Conservation (phyloP, 2,113 vertebrate species). For the Periophthalmodon schlosseri region DNA sequence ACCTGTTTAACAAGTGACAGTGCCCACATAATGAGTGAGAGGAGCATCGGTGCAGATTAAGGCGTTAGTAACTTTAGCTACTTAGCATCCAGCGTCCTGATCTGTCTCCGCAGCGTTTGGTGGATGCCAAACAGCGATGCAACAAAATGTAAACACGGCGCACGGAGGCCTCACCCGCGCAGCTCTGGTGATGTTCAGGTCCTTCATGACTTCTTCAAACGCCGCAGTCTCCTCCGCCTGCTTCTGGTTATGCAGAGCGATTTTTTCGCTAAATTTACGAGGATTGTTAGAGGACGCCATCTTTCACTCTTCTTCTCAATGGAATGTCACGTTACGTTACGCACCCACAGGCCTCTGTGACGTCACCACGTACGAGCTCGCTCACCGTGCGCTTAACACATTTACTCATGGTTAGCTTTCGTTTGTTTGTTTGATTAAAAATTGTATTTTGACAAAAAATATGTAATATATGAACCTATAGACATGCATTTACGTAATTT, state of each 20-base stretch:
- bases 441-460: background rate
- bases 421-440: too few species aligned
- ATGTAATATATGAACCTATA: too few species aligned
- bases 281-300: constrained; percentile 98
- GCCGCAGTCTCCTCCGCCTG: constrained; percentile 95
- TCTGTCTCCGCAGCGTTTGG: constrained; percentile 52
- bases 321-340: constrained; percentile 82
- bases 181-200: constrained; percentile 91
- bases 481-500: too few species aligned
- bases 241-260: constrained; percentile 94
- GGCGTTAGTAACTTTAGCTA: constrained; percentile 36
- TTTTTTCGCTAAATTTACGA: constrained; percentile 98
- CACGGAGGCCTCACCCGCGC: constrained; percentile 84
- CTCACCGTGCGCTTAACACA: background rate
- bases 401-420: background rate
- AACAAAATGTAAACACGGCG: constrained; percentile 32
- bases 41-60: background rate
- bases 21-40: background rate
- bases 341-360: constrained; percentile 56
- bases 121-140: constrained; percentile 54
- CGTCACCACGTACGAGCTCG: constrained; percentile 70
- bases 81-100: constrained; percentile 26
- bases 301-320: constrained; percentile 87
- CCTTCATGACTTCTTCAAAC: constrained; percentile 96
- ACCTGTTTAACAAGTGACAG: background rate